Evolutionary conservation across 2,113 vertebrate species (phyloP), one percentile per base, ranked within the genome.

Genomic region (Etheostoma spectabile): DNA sequence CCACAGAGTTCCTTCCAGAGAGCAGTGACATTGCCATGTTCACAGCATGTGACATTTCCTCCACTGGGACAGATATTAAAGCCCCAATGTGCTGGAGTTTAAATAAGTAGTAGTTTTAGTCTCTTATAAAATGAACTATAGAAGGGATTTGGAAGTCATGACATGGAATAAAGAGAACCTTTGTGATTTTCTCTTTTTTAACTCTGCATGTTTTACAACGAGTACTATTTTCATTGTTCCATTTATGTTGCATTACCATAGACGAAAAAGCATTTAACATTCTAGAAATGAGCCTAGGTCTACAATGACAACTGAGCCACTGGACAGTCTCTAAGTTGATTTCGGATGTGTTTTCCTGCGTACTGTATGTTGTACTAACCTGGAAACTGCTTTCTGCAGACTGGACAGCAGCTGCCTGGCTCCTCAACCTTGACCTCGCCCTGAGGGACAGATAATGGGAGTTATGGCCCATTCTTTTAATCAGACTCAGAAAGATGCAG

Each of bases 341-440:
- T 2, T 45, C 6, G 5, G 56, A 27, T 19, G 38, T 57, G 56
- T 22, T 66, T 42, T 21, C 21, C 14, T n/a, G 30, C 12, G 3
- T 35, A n/a, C 3, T 51, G 42, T 22, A 1, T 74, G 14, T n/a
- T 68, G 16, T 8, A 70, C 94, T 10, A 84, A 97, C 96, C 96
- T 18, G 82, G 89, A 77, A 93, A 89, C 48, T 91, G 87, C 65
- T 80, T 94, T 67, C 86, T 95, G 74, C 97, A 98, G 27, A 95
- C 87, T 0, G 97, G 96, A 85, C 97, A 98, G 84, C 97, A 98
- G 82, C 85, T 91, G 27, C 92, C 96, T 0, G 95, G 92, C 65
- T 97, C 96, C 87, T 94, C 93, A 33, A 96, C 93, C 48, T 94
- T 95, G 21, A 95, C 95, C 78, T 97, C 82, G 0, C 91, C 96